phyloP scores from a whole-genome alignment of 2,113 vertebrate genomes.

The Pseudolaguvia tuberculata region DNA sequence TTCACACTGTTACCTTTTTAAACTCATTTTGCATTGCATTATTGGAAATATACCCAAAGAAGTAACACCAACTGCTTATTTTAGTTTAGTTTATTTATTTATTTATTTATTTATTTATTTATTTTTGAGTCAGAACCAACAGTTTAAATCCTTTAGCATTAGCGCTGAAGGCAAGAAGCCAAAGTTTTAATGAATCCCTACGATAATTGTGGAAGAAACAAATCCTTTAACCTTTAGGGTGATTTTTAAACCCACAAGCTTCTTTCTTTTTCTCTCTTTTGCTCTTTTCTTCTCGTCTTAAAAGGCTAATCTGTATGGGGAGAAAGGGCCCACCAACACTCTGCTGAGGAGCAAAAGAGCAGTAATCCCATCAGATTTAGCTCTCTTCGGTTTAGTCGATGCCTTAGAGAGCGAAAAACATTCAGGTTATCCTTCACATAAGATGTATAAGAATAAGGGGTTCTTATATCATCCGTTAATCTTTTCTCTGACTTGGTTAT shows the following conservation, averaged over 20 bases:
- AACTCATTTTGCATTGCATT: not conserved
- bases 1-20: not conserved
- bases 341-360: constrained; percentile 13
- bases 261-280: constrained; percentile 2
- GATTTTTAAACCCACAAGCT: constrained; percentile 89
- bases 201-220: constrained; percentile 75
- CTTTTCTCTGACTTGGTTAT: no score
- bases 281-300: constrained; percentile 1
- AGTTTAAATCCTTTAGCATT: constrained; percentile 50
- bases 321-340: constrained; percentile 29
- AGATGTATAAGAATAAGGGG: not conserved
- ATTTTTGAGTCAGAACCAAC: not conserved
- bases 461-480: not conserved
- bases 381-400: constrained; percentile 65
- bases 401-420: constrained; percentile 42
- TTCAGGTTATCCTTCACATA: constrained; percentile 42
- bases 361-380: constrained; percentile 48
- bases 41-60: not conserved
- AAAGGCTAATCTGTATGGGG: constrained; percentile 8
- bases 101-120: no score
- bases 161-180: constrained; percentile 66
- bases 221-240: constrained; percentile 85
- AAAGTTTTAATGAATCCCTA: constrained; percentile 91
- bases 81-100: not conserved
- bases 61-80: not conserved